Evolutionary conservation across 2,888 invertebrate species (phyloP).

Genomic region (Orthosia gothica): DNA sequence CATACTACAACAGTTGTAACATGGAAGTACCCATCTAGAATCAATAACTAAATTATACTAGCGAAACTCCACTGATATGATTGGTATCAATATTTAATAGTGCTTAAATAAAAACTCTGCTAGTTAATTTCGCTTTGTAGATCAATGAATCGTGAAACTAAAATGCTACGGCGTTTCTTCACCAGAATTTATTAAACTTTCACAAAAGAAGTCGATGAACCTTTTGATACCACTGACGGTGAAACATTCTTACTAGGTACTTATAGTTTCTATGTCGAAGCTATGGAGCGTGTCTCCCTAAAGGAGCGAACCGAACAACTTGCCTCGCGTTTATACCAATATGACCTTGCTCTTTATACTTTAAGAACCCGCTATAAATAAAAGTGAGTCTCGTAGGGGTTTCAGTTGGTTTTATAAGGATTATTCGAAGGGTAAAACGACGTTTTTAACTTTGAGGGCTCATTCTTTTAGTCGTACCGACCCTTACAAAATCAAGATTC

Average conservation of each 20-base stretch:
- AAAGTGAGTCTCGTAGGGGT: slow-evolving; percentile 7
- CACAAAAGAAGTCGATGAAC: slow-evolving; percentile 15
- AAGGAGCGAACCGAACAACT: slow-evolving; percentile 10
- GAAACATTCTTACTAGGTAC: slow-evolving; percentile 18
- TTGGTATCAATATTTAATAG: background rate
- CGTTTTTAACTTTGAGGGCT: background rate
- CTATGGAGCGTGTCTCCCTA: slow-evolving; percentile 47
- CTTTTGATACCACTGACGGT: background rate
- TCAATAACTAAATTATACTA: too few species aligned
- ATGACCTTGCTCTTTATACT: slow-evolving; percentile 35
- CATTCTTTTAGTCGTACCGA: too few species aligned
- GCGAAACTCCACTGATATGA: background rate
- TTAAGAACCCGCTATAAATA: slow-evolving; percentile 17
- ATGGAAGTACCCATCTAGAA: too few species aligned
- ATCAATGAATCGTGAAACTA: background rate
- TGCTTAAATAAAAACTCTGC: background rate
- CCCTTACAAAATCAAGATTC: too few species aligned
- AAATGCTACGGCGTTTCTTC: background rate
- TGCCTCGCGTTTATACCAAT: slow-evolving; percentile 25
- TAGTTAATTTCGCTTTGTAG: background rate
- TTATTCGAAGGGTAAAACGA: background rate
- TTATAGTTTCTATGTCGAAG: slow-evolving; percentile 21
- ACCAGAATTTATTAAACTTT: slow-evolving; percentile 10
- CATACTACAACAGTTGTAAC: too few species aligned
- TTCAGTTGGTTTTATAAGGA: background rate